Evolutionary conservation across 2,113 vertebrate genomes (phyloP), one percentile per base, ranked within the genome.

Genomic region (Spea multiplicata): DNA sequence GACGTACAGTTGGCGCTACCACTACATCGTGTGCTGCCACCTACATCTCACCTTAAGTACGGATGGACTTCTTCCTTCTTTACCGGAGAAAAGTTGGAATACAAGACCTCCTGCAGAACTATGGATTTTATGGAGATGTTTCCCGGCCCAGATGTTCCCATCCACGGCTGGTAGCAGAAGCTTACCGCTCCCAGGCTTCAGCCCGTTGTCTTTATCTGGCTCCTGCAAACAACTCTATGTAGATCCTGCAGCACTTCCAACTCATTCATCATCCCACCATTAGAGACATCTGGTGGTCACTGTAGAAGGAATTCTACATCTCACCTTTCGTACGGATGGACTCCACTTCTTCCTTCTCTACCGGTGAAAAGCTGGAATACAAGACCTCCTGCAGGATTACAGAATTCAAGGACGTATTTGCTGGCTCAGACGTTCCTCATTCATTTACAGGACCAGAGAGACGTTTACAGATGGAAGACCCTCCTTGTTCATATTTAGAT

Each of bases 401-500:
- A 71, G 52, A 71, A 30, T 52, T 70, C 53, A 71, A 44, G 69
- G 68, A 49, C 6, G 55, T 48, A 8, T 73, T 61, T 61, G 52
- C 64, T 61, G 66, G 55, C 64, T 44, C 46, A 65, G 73, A 59
- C 64, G 55, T 80, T 79, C 30, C 61, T 64, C 62, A 30, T 80
- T 80, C 53, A 80, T 74, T 80, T 80, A 80, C 73, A 73, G 44
- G 71, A 52, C 3, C 46, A 16, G 71, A 74, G 52, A 61, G 70
- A 61, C 66, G 70, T 17, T 72, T 30, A 16, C 17, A 44, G 46
- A 14, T 59, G 53, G 13, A 12, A 13, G 44, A 10, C 45, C 44
- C 7, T 47, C 61, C 59, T 68, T 71, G 30, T 30, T 73, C 46
- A 13, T 30, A 14, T n/a, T 30, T 9, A 62, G 55, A 73, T 55